Base-by-base conservation (phyloP, 2,797 vertebrate species). In the Nyctalus aviator region DNA sequence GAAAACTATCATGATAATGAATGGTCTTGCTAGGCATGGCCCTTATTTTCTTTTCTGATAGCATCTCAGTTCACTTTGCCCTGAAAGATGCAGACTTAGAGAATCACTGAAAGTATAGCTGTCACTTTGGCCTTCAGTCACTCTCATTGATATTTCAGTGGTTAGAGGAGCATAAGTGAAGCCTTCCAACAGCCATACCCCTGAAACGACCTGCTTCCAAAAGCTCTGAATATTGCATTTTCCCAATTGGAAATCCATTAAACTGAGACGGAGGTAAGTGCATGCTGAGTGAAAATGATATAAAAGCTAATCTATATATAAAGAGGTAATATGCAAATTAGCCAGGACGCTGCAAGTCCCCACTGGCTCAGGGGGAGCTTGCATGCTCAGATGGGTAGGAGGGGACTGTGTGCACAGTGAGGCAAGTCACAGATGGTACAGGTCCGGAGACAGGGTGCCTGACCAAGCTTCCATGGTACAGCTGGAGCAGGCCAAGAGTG, bases 241-340 rank as follows among this genome's bases (percentile, higher is more conserved):
- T 96, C 88, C 81, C 91, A n/a, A 93, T 68, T 95, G 90, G 90
- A 96, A 96, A 94, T 71, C 95, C 91, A 96, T 96, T 97, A 97
- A 94, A 62, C 53, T 64, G 75, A 84, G 77, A 95, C 25, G 11
- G n/a, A 91, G 64, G 84, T 77, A 93, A 88, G 75, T 1, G 23
- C 82, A 88, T 84, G 71, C 72, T 79, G 90, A 93, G 90, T 88
- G 87, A 96, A 96, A 97, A 92, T 94, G 68, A 94, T 84, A 79
- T 23, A n/a, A 64, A 64, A 64, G 62, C 62, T 64, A 97, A 91
- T 55, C 53, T 55, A 55, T 55, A 55, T 55, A 55, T 23, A 55
- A 55, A 55, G 53, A 55, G 53, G 21, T 55, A 55, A 55, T 23
- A 55, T 55, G 53, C 53, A 55, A 55, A 55, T 23, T 21, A 55